Percentiles rank a stretch among this genome's conserved stretches.
Conservation (phyloP, 2,888 invertebrate genomes). For the Oithona nana region DNA sequence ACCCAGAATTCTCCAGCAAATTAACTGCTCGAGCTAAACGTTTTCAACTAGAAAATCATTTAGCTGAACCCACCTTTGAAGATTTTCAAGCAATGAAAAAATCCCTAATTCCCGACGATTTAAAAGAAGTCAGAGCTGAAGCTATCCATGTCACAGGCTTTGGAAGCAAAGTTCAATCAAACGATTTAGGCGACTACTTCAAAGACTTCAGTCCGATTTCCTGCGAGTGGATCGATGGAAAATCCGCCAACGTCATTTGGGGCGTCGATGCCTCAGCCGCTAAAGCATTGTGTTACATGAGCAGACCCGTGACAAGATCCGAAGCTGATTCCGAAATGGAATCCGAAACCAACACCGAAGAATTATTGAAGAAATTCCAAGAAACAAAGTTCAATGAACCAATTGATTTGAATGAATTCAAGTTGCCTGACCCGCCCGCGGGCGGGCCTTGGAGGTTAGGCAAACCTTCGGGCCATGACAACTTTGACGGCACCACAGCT, state of each 20-base stretch:
- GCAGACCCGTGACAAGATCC: too few relatives aligned
- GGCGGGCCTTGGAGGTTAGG: neutral
- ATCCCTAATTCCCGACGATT: neutral
- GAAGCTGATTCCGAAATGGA: neutral
- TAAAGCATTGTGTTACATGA: constrained; percentile 1
- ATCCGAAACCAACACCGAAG: neutral
- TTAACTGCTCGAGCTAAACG: neutral
- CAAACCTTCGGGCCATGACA: neutral
- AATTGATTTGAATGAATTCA: neutral
- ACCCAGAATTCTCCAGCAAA: neutral
- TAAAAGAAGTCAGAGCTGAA: neutral
- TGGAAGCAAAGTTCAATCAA: neutral
- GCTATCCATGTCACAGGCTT: neutral
- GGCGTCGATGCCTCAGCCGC: neutral
- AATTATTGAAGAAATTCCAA: neutral
- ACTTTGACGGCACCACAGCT: neutral
- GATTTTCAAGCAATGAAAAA: neutral
- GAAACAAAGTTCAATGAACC: too few relatives aligned
- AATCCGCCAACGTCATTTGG: constrained; percentile 6
- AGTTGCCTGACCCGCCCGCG: neutral
- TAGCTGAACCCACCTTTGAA: neutral
- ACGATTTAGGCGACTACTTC: constrained; percentile 9
- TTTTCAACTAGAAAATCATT: neutral
- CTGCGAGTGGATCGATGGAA: constrained; percentile 2
- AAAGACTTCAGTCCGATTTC: constrained; percentile 11